phyloP scores from a whole-genome alignment of 2,797 vertebrate genomes.

The Manis crassicaudata region DNA sequence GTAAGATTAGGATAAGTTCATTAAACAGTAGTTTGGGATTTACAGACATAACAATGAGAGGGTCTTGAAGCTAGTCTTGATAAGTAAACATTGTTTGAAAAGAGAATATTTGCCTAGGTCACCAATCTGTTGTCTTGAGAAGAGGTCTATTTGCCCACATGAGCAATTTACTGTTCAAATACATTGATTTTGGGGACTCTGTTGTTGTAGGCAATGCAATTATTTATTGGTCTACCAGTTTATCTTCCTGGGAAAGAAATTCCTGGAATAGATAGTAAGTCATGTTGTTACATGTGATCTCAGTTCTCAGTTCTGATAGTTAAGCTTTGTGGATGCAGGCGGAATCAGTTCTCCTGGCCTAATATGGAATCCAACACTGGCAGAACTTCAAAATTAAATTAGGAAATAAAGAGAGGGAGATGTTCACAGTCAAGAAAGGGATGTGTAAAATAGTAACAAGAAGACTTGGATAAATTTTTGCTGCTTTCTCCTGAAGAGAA shows the following conservation, averaged over 20 bases:
- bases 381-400: not conserved
- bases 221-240: constrained; percentile 34
- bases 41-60: not conserved
- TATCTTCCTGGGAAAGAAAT: constrained; percentile 46
- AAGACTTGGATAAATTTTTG: not conserved
- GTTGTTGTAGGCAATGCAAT: constrained; percentile 41
- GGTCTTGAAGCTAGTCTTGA: not conserved
- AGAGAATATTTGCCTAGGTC: constrained; percentile 7
- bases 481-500: not conserved
- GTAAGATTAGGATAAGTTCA: not conserved
- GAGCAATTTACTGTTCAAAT: constrained; percentile 46
- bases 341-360: not conserved
- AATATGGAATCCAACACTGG: not conserved
- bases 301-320: not conserved
- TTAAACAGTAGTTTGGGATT: not conserved
- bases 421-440: not conserved
- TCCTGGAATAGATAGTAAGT: constrained; percentile 26
- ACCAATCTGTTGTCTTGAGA: not conserved
- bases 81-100: not conserved
- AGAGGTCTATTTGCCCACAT: not conserved
- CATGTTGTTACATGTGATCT: not conserved
- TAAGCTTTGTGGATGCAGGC: not conserved
- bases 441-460: not conserved
- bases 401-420: not conserved
- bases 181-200: constrained; percentile 51